Evolutionary conservation across 1,140 invertebrate genomes (phyloP).

Genomic region (Ganaspis sp.): DNA sequence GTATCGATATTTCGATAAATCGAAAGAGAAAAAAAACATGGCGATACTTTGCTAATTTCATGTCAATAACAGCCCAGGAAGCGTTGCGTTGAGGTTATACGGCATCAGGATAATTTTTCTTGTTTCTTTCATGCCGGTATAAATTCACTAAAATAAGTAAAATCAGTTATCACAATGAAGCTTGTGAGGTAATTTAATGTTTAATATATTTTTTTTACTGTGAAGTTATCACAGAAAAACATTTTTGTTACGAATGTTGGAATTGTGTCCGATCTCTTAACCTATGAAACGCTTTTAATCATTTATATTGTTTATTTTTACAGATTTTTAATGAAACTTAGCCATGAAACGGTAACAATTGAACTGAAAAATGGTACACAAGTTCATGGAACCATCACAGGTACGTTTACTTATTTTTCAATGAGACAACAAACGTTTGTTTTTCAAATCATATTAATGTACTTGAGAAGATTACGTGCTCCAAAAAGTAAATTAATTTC

Average conservation of each 20-base stretch:
- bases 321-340: constrained; percentile 99
- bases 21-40: not conserved
- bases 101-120: not conserved
- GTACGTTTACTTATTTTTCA: constrained; percentile 69
- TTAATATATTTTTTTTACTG: constrained; percentile 17
- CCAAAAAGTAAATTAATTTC: constrained; percentile 38
- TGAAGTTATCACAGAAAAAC: not conserved
- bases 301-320: constrained; percentile 56
- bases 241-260: constrained; percentile 27
- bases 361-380: constrained; percentile 99
- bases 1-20: not conserved
- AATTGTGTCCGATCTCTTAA: constrained; percentile 38
- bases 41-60: not conserved
- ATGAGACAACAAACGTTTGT: not conserved
- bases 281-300: constrained; percentile 36
- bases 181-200: constrained; percentile 47
- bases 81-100: constrained; percentile 17
- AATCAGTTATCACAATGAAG: constrained; percentile 47
- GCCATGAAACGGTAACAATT: constrained; percentile 99
- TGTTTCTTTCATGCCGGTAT: constrained; percentile 34
- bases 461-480: not conserved
- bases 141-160: constrained; percentile 39
- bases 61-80: not conserved
- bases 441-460: not conserved
- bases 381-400: constrained; percentile 96